phyloP scores from a whole-genome alignment of 1,140 invertebrate species.

The Drosophila willistoni region DNA sequence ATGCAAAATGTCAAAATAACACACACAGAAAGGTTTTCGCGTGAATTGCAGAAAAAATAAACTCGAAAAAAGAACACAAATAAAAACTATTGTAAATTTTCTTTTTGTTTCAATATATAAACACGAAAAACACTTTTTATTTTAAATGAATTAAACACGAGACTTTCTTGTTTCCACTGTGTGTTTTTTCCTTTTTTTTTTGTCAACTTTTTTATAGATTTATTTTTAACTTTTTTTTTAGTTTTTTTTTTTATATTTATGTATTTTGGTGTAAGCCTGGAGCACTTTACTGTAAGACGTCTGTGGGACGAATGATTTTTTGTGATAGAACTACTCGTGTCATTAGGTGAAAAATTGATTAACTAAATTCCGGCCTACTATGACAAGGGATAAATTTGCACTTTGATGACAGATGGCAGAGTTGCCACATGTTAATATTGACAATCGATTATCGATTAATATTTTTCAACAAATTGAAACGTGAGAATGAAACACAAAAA shows the following conservation, averaged over 20 bases:
- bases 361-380: constrained; percentile 9
- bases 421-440: background rate
- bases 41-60: background rate
- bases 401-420: background rate
- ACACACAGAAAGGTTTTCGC: too few species aligned
- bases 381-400: background rate
- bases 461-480: background rate
- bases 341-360: background rate
- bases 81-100: constrained; percentile 5
- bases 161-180: too few species aligned
- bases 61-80: background rate
- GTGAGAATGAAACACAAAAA: background rate
- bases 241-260: constrained; percentile 22
- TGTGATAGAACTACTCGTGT: background rate
- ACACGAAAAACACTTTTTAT: constrained; percentile 1
- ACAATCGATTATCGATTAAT: background rate
- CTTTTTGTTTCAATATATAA: background rate
- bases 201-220: background rate
- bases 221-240: constrained; percentile 10
- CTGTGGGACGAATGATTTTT: constrained; percentile 49
- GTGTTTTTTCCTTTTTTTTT: too few species aligned
- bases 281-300: constrained; percentile 50
- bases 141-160: background rate
- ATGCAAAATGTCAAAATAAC: too few species aligned
- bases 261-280: constrained; percentile 26